Evolutionary conservation across 2,888 invertebrate species (phyloP).

Genomic region (Eumerus sabulonum): DNA sequence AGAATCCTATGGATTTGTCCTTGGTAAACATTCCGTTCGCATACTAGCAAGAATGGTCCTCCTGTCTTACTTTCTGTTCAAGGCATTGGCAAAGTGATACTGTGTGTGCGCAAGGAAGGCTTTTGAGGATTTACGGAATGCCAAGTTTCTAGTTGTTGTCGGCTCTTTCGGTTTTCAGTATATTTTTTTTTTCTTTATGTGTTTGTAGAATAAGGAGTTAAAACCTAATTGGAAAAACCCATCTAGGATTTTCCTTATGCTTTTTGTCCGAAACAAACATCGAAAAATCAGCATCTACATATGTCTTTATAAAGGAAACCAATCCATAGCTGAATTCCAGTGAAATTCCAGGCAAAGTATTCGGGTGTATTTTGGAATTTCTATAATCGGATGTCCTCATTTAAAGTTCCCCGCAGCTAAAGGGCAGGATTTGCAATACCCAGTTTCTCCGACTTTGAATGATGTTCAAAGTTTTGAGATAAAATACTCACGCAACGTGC

Average conservation of each 20-base stretch:
- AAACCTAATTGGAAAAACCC: slow-evolving; percentile 52
- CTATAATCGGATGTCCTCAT: no score
- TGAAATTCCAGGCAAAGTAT: slow-evolving; percentile 28
- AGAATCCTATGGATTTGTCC: slow-evolving; percentile 67
- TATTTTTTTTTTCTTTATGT: no score
- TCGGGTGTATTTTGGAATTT: no score
- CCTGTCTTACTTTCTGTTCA: slow-evolving; percentile 18
- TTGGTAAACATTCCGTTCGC: slow-evolving; percentile 65
- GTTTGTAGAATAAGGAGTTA: slow-evolving; percentile 33
- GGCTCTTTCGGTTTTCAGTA: slow-evolving; percentile 11
- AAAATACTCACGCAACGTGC: no score
- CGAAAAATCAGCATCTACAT: slow-evolving; percentile 44
- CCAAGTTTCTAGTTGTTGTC: slow-evolving; percentile 34
- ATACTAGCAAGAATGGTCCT: slow-evolving; percentile 52
- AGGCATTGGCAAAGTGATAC: not conserved
- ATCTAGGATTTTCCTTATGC: not conserved
- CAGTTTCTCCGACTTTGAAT: not conserved
- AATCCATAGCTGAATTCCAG: slow-evolving; percentile 47
- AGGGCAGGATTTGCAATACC: no score
- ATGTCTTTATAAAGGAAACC: slow-evolving; percentile 35
- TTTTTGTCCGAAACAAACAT: no score
- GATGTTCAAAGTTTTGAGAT: not conserved
- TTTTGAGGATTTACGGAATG: slow-evolving; percentile 39
- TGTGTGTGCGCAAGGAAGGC: not conserved
- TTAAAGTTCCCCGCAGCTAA: no score